phyloP scores from a whole-genome alignment of 2,113 vertebrate species.

The Catharus minimus region DNA sequence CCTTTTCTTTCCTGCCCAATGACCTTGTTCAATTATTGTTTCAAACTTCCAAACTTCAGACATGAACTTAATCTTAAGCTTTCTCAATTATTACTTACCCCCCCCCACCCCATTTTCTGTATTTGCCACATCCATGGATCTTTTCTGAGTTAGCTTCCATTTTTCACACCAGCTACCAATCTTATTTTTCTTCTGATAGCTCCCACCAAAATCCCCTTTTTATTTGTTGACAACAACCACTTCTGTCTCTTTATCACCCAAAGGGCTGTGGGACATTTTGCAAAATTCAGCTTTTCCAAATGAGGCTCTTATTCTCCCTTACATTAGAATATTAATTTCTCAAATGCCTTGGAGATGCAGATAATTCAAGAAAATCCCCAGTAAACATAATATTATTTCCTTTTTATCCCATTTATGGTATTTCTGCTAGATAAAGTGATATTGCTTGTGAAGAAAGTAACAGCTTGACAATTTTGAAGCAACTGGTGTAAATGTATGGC shows the following conservation, averaged over 20 bases:
- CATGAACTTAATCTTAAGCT: not conserved
- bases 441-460: not conserved
- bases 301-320: not conserved
- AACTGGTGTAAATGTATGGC: not conserved
- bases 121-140: not conserved
- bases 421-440: not conserved
- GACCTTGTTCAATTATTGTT: not conserved
- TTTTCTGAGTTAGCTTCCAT: not conserved
- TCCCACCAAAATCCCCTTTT: not conserved
- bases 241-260: not conserved
- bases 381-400: not conserved
- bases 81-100: not conserved
- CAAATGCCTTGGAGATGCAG: not conserved
- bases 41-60: not conserved
- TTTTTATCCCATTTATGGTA: not conserved
- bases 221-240: not conserved
- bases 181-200: not conserved
- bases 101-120: fast-evolving
- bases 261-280: not conserved
- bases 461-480: not conserved
- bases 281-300: not conserved
- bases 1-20: not conserved
- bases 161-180: not conserved
- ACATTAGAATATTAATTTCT: not conserved
- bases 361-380: not conserved